These are phyloP conservation scores for Hyperoplus lanceolatus DNA, from an alignment of 2,797 vertebrate species.

Conservation along the genomic window DNA sequence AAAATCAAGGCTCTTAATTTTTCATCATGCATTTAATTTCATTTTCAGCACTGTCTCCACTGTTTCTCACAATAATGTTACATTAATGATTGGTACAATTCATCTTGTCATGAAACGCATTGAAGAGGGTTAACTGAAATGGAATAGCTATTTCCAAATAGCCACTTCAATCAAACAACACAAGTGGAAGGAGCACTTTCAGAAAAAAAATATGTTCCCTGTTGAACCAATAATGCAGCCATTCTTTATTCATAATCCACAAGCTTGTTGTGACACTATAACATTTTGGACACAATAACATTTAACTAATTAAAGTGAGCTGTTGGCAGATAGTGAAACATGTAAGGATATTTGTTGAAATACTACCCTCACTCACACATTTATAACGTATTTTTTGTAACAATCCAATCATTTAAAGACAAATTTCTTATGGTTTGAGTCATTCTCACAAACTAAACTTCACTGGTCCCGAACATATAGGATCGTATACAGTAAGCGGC, in stretches of 20 bases:
- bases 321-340: too few species aligned
- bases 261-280: not conserved
- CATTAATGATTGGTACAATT: not conserved
- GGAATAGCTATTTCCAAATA: too few species aligned
- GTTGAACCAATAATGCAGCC: not conserved
- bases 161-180: not conserved
- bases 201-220: not conserved
- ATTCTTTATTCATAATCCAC: not conserved
- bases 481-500: not conserved
- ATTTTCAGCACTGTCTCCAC: not conserved
- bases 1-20: not conserved
- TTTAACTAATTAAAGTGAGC: too few species aligned
- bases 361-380: conserved; percentile 5
- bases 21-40: too few species aligned
- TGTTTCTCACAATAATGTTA: not conserved
- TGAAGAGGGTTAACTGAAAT: not conserved
- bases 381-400: conserved; percentile 17
- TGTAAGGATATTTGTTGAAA: too few species aligned
- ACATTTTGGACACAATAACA: not conserved
- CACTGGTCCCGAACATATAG: not conserved
- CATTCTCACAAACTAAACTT: conserved; percentile 9
- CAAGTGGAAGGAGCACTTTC: not conserved
- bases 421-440: conserved; percentile 15
- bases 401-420: conserved; percentile 24
- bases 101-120: not conserved